Evolutionary conservation across 2,113 vertebrate genomes (phyloP), one percentile per base, ranked within the genome.

Genomic region (Connochaetes taurinus): DNA sequence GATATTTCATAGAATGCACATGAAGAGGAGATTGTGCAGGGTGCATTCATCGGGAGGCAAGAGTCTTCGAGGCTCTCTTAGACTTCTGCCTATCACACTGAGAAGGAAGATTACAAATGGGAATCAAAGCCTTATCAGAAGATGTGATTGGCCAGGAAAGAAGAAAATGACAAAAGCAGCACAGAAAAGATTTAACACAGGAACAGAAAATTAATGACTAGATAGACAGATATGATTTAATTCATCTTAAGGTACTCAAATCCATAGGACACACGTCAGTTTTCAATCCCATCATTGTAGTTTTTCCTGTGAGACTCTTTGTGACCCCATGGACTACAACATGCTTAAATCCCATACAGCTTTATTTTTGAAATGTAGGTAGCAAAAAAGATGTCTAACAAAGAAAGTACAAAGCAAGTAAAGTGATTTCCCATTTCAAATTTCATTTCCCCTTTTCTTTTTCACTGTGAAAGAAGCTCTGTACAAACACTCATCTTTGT

Each of bases 361-460:
- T 64, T 53, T 87, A 15, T 80, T 50, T 81, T 33, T 43, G 29
- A 47, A 58, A 53, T 27, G 0, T 47, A 84, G 80, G 21, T 78
- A 81, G 16, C 40, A 91, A 95, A 31, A 13, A 83, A 81, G 60
- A 81, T n/a, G 33, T 71, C 17, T 82, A 55, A 60, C 0, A 60
- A 89, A 89, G 27, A 78, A 12, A 84, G 58, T 60, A 36, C 80
- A 40, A 94, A 67, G 43, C 81, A 84, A 86, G 71, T 58, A 33
- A 95, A 90, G 14, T 84, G 12, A 78, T 94, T 85, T 95, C 21
- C 21, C 43, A 60, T 45, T 97, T 91, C 36, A 58, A 96, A 94
- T 23, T 33, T 7, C 12, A 71, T n/a, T 74, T 25, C 27, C 10
- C 23, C 23, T 52, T 10, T 40, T 89, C 31, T 55, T 64, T 87